Evolutionary conservation across 2,888 invertebrate genomes (phyloP), one percentile per base, ranked within the genome.

Genomic region (Hartigia nigra): DNA sequence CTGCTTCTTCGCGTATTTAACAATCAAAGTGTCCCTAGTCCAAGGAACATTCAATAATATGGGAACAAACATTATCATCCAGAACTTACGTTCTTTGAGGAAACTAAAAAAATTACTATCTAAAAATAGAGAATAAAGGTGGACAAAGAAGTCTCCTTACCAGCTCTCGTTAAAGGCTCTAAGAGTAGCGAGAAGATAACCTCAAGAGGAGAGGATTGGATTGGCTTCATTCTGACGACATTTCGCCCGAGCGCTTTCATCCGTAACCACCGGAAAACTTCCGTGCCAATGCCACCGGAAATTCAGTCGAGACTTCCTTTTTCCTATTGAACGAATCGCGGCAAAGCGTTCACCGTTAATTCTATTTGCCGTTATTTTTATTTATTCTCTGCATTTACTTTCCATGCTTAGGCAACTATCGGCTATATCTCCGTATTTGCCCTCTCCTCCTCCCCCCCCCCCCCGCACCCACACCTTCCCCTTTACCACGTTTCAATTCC

Each of bases 331-430:
- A 72, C 72, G 12, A 72, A 72, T 32, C 72, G 32, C 80, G 76
- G 70, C 76, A 70, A 83, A 83, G 82, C 79, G 79, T 74, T 76
- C 80, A 55, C 79, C 78, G 78, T 80, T 83, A 84, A 86, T 85
- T 85, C 81, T 80, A 85, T 86, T 85, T 84, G 80, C 75, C 76
- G 74, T 74, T 79, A 74, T 81, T 78, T 82, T 80, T 78, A 81
- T 80, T 76, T 80, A 34, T 74, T 75, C 34, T 72, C 74, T 31
- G 31, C 72, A 35, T 36, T 77, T 77, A 76, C 78, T 80, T 79
- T 74, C 74, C 79, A 79, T 78, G 69, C 32, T 72, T 31, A 72
- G 72, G 23, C 72, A 32, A 31, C 34, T 31, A 31, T 34, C 72
- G 34, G 34, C 34, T 14, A 32, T 23, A 32, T 23, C 72, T 14